Evolutionary conservation across 2,888 invertebrate genomes (phyloP), one percentile per base, ranked within the genome.

Genomic region (Acleris holmiana): DNA sequence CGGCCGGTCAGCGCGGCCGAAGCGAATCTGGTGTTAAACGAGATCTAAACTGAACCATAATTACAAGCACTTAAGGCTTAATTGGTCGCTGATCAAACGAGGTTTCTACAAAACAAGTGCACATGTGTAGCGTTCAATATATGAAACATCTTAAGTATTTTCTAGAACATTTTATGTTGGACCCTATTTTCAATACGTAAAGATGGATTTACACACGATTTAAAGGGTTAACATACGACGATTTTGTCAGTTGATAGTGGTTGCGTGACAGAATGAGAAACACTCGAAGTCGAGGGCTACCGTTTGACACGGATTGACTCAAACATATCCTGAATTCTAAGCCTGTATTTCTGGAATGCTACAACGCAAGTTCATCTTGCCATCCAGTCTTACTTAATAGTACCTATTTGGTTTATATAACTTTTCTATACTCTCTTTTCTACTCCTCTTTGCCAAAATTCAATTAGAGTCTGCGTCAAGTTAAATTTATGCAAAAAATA

Each of bases 181-280:
- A 51, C 69, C 73, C 71, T 75, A 70, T 75, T 66, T 57, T 56
- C 44, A 69, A 53, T 56, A 59, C 17, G 1, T 40, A 57, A 69
- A 66, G 53, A 65, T 18, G 19, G 29, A 5, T 15, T 35, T 60
- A 6, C 5, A 17, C 21, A 18, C 15, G 17, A 18, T 48, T 19
- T 17, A 7, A 19, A 44, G 17, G 35, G 35, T 41, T 17, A 5
- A 29, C 41, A 44, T 54, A 44, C 41, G 29, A 15, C 19, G 17
- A 48, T 64, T 25, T 40, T 25, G 25, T 25, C 8, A 19, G 25
- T 10, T 19, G 53, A 47, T 19, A 40, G 13, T 35, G n/a, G 61
- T 68, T 71, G 76, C 77, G 78, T 80, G 80, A 79, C 75, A 77
- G 77, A 81, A 84, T 82, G 78, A 72, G 77, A 77, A 76, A 77